Evolutionary conservation across 2,888 invertebrate species (phyloP), one percentile per base, ranked within the genome.

Genomic region (Criorhina ranunculi): DNA sequence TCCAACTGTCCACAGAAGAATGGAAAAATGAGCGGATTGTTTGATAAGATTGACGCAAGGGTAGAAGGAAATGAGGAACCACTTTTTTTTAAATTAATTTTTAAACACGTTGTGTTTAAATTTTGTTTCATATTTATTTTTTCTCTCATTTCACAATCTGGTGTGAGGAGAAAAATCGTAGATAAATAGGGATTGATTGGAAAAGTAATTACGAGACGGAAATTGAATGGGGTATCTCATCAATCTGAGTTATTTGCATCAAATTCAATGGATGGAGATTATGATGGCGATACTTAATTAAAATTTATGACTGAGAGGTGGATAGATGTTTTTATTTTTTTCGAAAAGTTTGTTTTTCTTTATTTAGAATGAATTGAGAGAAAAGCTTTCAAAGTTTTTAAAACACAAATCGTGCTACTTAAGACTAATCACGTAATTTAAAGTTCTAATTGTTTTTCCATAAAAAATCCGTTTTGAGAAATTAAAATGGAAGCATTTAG

Each of bases 161-260:
- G 6, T 19, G 12, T 6, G 11, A 46, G 37, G 12, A 1, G 19
- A 64, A 46, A 37, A 24, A 77, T 55, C 40, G 35, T 62, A 66
- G 64, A 64, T 62, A 46, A 73, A 78, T 57, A 9, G n/a, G 33
- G 66, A 49, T 51, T 75, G 78, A 83, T 69, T 78, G 62, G 62
- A 64, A 78, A 83, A 70, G 75, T 80, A 85, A 76, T 85, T 80
- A 85, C 53, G 53, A 46, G 59, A 44, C 66, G 85, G 85, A 85
- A 76, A 85, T 85, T 85, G 64, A 76, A 75, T 62, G 69, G 55
- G 49, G 69, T 51, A 49, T 53, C 57, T 75, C 85, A 85, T 85
- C 85, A 85, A 80, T 85, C 80, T 80, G 76, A 35, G 76, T 80
- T 80, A 80, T 76, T 49, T 53, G 60, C 51, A 59, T 69, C 40